Base-by-base conservation (phyloP, 2,888 invertebrate species). In the Eremobia ochroleuca region DNA sequence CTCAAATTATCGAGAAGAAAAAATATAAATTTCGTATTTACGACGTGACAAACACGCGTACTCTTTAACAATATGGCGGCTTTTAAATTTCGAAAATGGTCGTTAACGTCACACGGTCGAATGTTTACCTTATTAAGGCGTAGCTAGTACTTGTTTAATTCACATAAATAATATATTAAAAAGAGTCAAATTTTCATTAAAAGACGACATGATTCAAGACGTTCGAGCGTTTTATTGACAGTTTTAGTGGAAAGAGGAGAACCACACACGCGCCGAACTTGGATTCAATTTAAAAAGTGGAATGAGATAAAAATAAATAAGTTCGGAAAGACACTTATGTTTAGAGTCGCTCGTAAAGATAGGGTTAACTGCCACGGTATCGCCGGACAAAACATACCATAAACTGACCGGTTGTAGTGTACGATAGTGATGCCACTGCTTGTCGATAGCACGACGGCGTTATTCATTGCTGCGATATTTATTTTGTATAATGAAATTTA, bases 291-390 rank as follows among this genome's bases (percentile, higher is more conserved):
- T 96, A 96, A 97, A 96, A 96, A 95, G 94, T 94, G 94, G 94
- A 96, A 96, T 96, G 96, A 96, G 96, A 96, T 95, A 96, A 96
- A 96, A 96, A 97, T 96, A 97, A 96, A 96, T 96, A 96, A 96
- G 95, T 95, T 95, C 92, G 92, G 94, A 94, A 93, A 96, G 96
- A 97, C 97, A 96, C 96, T 96, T 96, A 96, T 96, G 97, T 96
- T 96, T 96, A 96, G 96, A 96, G 96, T 90, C 93, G 94, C 90
- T 94, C 96, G 94, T 97, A 97, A 96, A 97, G 96, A 97, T 96
- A 96, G 96, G 96, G 96, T 96, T 96, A 96, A 97, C 96, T 96
- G 96, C 94, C 94, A 94, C 93, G 91, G 95, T 95, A 95, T 94
- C 95, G 94, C 93, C 92, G 94, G 94, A 96, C 96, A 96, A 96